A percentile compares a stretch with the other conserved stretches of the same genome.
Conservation (phyloP, 2,888 invertebrate species). For the Amphipoea oculea region DNA sequence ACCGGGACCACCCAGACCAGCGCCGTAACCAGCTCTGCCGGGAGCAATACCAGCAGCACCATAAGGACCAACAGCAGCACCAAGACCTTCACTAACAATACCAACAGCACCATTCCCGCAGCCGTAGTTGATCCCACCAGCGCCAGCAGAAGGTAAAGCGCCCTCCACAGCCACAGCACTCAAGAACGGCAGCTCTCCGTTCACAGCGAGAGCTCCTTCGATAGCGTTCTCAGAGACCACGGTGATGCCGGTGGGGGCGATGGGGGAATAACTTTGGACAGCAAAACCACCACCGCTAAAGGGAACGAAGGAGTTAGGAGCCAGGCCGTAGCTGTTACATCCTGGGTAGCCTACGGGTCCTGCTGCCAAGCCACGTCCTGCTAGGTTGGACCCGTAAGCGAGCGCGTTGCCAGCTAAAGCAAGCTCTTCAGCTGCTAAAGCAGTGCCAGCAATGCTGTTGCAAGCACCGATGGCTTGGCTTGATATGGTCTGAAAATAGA, state of each 20-base stretch:
- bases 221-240: conserved; percentile 76
- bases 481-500: conserved; percentile 49
- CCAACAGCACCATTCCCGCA: conserved; percentile 53
- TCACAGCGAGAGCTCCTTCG: conserved; percentile 68
- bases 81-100: conserved; percentile 57
- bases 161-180: conserved; percentile 73
- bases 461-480: conserved; percentile 51
- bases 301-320: conserved; percentile 39
- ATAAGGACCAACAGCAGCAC: conserved; percentile 28
- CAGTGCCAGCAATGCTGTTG: conserved; percentile 26
- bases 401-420: conserved; percentile 44
- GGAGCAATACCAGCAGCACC: conserved; percentile 31
- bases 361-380: conserved; percentile 10
- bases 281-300: conserved; percentile 64
- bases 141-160: conserved; percentile 67
- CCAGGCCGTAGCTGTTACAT: conserved; percentile 19
- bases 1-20: conserved; percentile 29
- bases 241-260: conserved; percentile 71
- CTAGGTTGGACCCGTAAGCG: conserved; percentile 44
- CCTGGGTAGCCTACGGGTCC: conserved; percentile 27
- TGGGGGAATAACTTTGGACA: conserved; percentile 65
- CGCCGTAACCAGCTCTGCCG: conserved; percentile 29
- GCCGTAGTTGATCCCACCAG: conserved; percentile 67
- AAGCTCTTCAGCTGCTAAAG: conserved; percentile 54
- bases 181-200: conserved; percentile 74